Conservation (phyloP, 2,797 vertebrate genomes). For the Microctenopoma steveboyesi region DNA sequence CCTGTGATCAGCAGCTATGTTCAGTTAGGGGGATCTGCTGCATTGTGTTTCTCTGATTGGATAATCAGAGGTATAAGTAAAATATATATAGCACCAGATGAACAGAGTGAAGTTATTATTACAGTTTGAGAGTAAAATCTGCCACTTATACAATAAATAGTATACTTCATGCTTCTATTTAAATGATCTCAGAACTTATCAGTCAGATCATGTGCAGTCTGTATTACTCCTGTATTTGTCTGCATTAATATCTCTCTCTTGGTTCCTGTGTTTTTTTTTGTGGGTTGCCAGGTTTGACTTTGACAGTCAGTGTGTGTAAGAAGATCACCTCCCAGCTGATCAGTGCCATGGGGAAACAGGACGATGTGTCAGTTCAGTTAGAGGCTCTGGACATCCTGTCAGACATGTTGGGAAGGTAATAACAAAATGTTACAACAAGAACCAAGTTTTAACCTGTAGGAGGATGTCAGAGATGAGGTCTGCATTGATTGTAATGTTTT, state of each 20-base stretch:
- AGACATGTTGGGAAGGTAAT: conserved; percentile 95
- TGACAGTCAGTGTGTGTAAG: conserved; percentile 90
- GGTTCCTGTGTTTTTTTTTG: background rate
- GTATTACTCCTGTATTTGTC: too few species aligned
- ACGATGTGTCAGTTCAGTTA: conserved; percentile 92
- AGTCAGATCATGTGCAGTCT: too few species aligned
- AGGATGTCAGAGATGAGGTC: background rate
- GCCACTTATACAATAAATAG: too few species aligned
- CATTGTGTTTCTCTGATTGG: too few species aligned
- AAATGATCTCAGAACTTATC: too few species aligned
- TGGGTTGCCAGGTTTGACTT: conserved; percentile 81
- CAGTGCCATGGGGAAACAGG: conserved; percentile 91
- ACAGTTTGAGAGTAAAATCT: too few species aligned
- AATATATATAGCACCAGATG: too few species aligned
- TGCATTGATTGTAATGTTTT: background rate
- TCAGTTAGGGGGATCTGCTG: too few species aligned
- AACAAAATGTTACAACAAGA: background rate
- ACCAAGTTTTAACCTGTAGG: background rate
- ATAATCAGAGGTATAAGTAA: too few species aligned
- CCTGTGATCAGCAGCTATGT: too few species aligned
- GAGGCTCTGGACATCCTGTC: conserved; percentile 96
- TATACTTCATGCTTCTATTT: too few species aligned
- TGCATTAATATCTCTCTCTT: background rate
- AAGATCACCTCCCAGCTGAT: conserved; percentile 95
- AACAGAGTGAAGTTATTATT: too few species aligned